Evolutionary conservation across 1,140 invertebrate genomes (phyloP).

Genomic region (Drosophila leontia): DNA sequence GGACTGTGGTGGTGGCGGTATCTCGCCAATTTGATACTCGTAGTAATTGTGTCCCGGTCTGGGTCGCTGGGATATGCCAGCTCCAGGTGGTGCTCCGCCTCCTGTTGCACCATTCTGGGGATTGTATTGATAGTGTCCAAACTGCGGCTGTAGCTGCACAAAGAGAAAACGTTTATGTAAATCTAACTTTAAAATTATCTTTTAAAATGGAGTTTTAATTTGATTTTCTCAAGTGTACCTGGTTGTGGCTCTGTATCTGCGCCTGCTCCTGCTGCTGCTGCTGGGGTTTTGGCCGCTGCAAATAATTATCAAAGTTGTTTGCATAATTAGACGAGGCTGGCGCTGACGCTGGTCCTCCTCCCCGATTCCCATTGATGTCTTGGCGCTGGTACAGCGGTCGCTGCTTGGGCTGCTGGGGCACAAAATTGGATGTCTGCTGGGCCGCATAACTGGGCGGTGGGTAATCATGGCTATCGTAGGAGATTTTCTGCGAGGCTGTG

Average conservation of each 20-base stretch:
- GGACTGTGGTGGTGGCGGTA: constrained; percentile 67
- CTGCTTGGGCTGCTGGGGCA: constrained; percentile 53
- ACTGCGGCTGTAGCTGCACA: constrained; percentile 21
- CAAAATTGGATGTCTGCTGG: constrained; percentile 78
- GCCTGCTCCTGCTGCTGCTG: constrained; percentile 12
- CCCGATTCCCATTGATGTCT: constrained; percentile 66
- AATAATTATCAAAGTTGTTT: constrained; percentile 85
- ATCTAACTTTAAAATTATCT: not conserved
- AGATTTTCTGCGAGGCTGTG: constrained; percentile 66
- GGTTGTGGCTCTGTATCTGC: constrained; percentile 28
- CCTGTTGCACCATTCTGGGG: constrained; percentile 18
- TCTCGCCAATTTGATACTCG: constrained; percentile 82
- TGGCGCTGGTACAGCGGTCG: constrained; percentile 68
- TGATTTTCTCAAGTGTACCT: constrained; percentile 13
- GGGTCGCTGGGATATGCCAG: constrained; percentile 40
- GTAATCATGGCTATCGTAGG: constrained; percentile 83
- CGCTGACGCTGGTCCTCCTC: constrained; percentile 36
- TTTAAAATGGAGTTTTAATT: not conserved
- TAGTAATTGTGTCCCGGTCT: constrained; percentile 78
- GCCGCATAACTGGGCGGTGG: constrained; percentile 79
- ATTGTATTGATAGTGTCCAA: constrained; percentile 54
- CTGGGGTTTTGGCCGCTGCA: constrained; percentile 62
- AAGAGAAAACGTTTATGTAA: not conserved
- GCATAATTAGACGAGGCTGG: constrained; percentile 79
- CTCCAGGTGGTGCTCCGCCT: constrained; percentile 11